Percentiles rank a stretch among this genome's conserved stretches.
phyloP scores from a whole-genome alignment of 2,113 vertebrate species.

The Saguinus imperator region DNA sequence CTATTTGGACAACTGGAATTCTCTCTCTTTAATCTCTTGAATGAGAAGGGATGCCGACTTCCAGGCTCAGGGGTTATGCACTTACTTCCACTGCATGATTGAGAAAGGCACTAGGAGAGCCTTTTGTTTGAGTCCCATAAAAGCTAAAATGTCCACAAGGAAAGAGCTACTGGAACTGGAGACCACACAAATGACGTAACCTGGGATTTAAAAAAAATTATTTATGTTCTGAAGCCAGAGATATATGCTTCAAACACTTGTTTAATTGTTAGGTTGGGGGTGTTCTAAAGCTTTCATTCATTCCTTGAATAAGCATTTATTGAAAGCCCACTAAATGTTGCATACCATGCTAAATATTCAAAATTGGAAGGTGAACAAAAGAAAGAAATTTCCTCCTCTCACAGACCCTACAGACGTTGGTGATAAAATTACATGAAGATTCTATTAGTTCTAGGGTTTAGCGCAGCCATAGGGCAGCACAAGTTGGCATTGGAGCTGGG shows the following conservation, averaged over 20 bases:
- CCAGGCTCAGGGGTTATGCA: not conserved
- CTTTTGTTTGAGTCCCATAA: not conserved
- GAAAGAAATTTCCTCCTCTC: not conserved
- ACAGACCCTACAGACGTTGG: not conserved
- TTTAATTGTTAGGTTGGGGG: not conserved
- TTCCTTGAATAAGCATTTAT: not conserved
- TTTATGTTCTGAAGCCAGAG: not conserved
- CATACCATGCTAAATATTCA: not conserved
- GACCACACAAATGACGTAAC: not conserved
- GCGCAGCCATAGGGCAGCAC: not conserved
- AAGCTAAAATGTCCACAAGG: not conserved
- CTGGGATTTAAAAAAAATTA: not conserved
- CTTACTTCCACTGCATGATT: not conserved
- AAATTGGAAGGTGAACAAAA: slow-evolving; percentile 7
- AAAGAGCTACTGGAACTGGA: not conserved
- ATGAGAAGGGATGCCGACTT: not conserved
- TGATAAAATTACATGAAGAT: not conserved
- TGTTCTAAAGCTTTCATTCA: not conserved
- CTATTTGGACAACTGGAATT: not conserved
- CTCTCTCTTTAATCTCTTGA: not conserved
- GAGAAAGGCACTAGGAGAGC: not conserved
- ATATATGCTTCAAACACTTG: not conserved
- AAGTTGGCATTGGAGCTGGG: not conserved
- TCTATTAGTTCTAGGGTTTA: not conserved
- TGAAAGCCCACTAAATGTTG: not conserved